These are phyloP conservation scores for Morinoia aosen DNA, from an alignment of 2,888 invertebrate genomes.

Conservation along the genomic window DNA sequence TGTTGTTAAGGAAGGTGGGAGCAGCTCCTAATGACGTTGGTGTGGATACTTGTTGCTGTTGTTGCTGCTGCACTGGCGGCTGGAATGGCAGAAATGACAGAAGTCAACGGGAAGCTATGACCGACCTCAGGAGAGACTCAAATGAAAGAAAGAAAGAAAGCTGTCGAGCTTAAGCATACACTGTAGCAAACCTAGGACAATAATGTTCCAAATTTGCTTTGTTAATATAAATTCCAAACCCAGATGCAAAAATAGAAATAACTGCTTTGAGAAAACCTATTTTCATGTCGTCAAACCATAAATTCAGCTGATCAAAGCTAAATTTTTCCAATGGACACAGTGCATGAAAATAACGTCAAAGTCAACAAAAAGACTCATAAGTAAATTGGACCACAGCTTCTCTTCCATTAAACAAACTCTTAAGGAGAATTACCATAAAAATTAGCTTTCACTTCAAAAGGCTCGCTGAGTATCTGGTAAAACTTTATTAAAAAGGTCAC, in stretches of 20 bases:
- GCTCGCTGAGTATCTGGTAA: neutral
- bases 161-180: neutral
- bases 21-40: conserved; percentile 1
- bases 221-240: neutral
- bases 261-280: neutral
- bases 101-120: neutral
- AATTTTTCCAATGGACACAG: no score
- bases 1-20: conserved; percentile 34
- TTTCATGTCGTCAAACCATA: neutral
- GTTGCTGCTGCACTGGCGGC: conserved; percentile 8
- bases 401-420: neutral
- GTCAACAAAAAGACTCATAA: neutral
- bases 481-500: neutral
- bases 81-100: neutral
- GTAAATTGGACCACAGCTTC: neutral
- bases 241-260: neutral
- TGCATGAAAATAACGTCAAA: no score
- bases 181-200: neutral
- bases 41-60: conserved; percentile 34
- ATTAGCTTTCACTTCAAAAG: neutral
- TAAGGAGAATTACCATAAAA: neutral
- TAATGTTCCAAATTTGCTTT: neutral
- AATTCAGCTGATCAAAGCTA: no score
- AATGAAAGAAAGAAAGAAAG: neutral
- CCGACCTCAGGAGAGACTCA: neutral